These are phyloP conservation scores for Triplophysa bombifrons DNA, from an alignment of 2,797 vertebrate species.

Conservation along the genomic window DNA sequence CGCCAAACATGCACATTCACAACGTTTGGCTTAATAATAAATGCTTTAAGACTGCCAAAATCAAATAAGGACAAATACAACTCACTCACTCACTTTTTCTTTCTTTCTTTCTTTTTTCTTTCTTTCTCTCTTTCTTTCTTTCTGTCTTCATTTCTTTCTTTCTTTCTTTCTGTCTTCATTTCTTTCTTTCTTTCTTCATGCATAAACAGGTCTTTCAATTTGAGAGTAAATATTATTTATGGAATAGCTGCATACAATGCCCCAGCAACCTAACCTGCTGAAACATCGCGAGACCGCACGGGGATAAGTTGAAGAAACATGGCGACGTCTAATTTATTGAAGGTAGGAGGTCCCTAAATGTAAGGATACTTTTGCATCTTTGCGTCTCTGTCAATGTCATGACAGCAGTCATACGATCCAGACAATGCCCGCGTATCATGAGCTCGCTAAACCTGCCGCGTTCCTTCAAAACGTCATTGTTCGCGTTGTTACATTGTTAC, in stretches of 20 bases:
- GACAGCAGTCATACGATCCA: not conserved
- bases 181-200: not conserved
- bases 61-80: too few relatives aligned
- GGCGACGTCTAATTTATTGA: conserved; percentile 97
- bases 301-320: conserved; percentile 90
- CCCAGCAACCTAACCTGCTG: conserved; percentile 17
- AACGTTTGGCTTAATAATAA: too few relatives aligned
- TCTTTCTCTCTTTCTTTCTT: not conserved
- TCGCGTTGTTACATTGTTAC: not conserved
- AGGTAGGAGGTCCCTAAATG: conserved; percentile 80
- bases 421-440: not conserved
- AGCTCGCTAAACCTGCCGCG: not conserved
- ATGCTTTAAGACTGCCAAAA: too few relatives aligned
- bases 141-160: not conserved
- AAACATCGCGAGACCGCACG: conserved; percentile 79
- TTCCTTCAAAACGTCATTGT: not conserved
- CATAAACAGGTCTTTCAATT: not conserved
- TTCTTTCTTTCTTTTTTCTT: not conserved
- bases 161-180: not conserved
- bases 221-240: not conserved
- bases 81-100: too few relatives aligned
- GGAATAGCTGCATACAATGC: not conserved
- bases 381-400: not conserved
- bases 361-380: conserved; percentile 18
- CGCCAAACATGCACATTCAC: not conserved